phyloP scores from a whole-genome alignment of 1,140 invertebrate genomes.

The Manduca sexta region DNA sequence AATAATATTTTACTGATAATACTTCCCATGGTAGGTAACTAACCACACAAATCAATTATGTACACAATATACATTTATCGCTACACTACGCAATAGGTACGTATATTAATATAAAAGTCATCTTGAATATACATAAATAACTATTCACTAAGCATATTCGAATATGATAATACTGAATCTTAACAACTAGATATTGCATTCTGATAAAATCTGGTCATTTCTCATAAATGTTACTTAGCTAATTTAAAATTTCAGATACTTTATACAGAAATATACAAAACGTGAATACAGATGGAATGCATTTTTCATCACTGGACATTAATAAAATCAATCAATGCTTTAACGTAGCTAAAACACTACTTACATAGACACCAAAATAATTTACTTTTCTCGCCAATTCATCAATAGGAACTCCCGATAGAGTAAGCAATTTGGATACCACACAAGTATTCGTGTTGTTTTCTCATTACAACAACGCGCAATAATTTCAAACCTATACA shows the following conservation, averaged over 20 bases:
- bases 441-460: conserved; percentile 41
- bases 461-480: conserved; percentile 18
- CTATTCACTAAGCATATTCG: conserved; percentile 57
- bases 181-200: conserved; percentile 69
- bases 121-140: conserved; percentile 62
- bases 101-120: conserved; percentile 35
- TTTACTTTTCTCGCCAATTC: not conserved
- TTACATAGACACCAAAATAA: too few relatives aligned
- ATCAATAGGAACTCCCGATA: conserved; percentile 55
- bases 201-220: conserved; percentile 70
- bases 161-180: conserved; percentile 68
- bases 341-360: not conserved
- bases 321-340: not conserved
- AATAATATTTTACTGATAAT: not conserved
- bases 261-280: conserved; percentile 61
- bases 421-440: conserved; percentile 23
- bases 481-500: conserved; percentile 15
- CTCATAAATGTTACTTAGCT: conserved; percentile 50
- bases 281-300: conserved; percentile 42
- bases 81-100: conserved; percentile 14
- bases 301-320: conserved; percentile 20
- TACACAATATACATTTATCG: conserved; percentile 57
- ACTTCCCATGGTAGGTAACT: conserved; percentile 1
- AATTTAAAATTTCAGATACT: conserved; percentile 29
- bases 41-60: conserved; percentile 11